Evolutionary conservation across 2,797 vertebrate genomes (phyloP).

Genomic region (Tenualosa thibaudeaui): DNA sequence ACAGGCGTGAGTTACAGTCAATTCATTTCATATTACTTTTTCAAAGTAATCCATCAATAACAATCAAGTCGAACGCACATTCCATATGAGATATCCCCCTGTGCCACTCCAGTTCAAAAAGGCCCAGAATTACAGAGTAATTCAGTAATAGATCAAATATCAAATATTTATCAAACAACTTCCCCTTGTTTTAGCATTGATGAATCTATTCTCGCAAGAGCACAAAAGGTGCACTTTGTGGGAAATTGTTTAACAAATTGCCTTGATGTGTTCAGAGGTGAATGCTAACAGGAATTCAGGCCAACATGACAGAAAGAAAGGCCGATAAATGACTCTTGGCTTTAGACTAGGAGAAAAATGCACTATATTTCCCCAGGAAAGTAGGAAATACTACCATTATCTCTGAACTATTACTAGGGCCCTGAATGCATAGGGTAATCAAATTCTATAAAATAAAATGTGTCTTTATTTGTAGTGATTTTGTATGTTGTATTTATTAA

Average conservation of each 20-base stretch:
- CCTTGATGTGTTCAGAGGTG: slow-evolving; percentile 25
- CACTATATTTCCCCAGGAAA: background rate
- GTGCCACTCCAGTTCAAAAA: slow-evolving; percentile 37
- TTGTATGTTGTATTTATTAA: background rate
- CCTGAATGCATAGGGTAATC: background rate
- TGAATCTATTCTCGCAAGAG: slow-evolving; percentile 40
- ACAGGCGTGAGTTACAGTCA: slow-evolving; percentile 43
- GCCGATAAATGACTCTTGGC: background rate
- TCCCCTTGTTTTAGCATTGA: slow-evolving; percentile 42
- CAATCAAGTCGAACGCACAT: slow-evolving; percentile 37
- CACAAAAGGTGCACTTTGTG: slow-evolving; percentile 9
- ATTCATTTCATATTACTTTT: slow-evolving; percentile 49
- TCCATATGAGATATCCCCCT: slow-evolving; percentile 36
- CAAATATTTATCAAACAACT: slow-evolving; percentile 55
- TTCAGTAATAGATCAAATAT: slow-evolving; percentile 49
- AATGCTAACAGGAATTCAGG: background rate
- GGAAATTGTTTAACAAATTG: slow-evolving; percentile 35
- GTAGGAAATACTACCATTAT: background rate
- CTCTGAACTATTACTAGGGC: no score
- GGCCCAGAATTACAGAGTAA: slow-evolving; percentile 40
- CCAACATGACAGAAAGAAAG: background rate
- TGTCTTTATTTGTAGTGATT: background rate
- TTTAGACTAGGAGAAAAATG: background rate
- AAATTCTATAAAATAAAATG: background rate
- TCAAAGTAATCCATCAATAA: slow-evolving; percentile 43